Conservation (phyloP, 2,113 vertebrate species). For the Syrmaticus mikado region DNA sequence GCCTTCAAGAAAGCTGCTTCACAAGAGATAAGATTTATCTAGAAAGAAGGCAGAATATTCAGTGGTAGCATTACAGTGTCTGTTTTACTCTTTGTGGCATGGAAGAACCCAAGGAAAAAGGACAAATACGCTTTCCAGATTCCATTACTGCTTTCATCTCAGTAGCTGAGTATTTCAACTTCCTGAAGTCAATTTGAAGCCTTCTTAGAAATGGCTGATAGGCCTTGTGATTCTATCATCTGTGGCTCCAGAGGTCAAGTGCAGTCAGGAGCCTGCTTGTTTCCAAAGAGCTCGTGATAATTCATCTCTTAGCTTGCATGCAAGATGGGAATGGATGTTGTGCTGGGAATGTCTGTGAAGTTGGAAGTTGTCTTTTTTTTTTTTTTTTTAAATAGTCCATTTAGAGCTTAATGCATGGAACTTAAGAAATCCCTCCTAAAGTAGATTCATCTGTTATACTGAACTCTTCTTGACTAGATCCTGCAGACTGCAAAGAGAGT, state of each 20-base stretch:
- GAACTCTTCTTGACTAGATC: neutral
- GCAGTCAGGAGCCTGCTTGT: neutral
- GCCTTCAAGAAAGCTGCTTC: neutral
- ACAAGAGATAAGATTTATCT: slow-evolving; percentile 28
- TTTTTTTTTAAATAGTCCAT: neutral
- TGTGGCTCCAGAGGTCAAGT: neutral
- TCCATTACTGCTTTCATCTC: neutral
- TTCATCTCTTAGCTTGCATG: neutral
- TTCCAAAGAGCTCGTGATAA: neutral
- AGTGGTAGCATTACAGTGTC: fast-evolving
- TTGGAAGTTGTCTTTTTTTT: neutral
- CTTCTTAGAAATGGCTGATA: neutral
- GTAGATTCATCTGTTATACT: neutral
- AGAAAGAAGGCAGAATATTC: neutral
- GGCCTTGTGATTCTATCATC: neutral
- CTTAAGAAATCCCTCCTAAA: neutral
- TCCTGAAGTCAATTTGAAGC: neutral
- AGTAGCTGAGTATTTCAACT: neutral
- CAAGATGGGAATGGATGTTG: neutral
- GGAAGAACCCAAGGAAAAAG: neutral
- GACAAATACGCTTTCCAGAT: neutral
- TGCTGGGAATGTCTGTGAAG: neutral
- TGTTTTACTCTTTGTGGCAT: neutral
- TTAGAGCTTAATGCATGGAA: neutral
- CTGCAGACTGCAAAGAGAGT: neutral